Base-by-base conservation (phyloP, 2,888 invertebrate genomes). In the Brachyptera risi region DNA sequence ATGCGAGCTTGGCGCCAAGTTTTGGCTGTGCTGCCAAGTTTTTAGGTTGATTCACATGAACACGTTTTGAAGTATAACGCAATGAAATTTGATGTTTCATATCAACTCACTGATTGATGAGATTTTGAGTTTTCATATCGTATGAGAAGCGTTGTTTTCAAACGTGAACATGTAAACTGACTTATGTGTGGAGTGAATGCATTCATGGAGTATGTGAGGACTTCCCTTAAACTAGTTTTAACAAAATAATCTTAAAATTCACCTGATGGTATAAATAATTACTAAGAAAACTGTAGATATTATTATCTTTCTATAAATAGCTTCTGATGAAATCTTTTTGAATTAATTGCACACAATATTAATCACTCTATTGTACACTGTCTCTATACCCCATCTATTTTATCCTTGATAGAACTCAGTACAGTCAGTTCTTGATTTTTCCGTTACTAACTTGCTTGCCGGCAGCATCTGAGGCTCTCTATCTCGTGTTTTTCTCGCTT, bases 401-500 rank as follows among this genome's bases (percentile, higher is more conserved):
- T 54, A 31, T 54, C 54, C 54, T 27, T n/a, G 54, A 54, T 54
- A 54, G 54, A 4, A n/a, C n/a, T n/a, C 17, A 44, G 44, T 21
- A 19, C 54, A 54, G 54, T 54, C 54, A 54, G 54, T 37, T 13
- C 35, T 31, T 51, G 35, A 38, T 17, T 54, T n/a, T n/a, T n/a
- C n/a, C n/a, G n/a, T n/a, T n/a, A n/a, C n/a, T 51, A 51, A 54
- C 54, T 54, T 54, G 54, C 54, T 54, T 54, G 54, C 54, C 19
- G n/a, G n/a, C n/a, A 19, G 44, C 44, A 47, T 54, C 31, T 54
- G 56, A 62, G n/a, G 63, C 65, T 67, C 86, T 86, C 86, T 87
- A 86, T 84, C 85, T 86, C 86, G 86, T 86, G 86, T 87, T 87
- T n/a, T 87, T 87, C 87, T 61, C 61, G 63, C 65, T 65, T 65